phyloP scores from a whole-genome alignment of 2,797 vertebrate species.

The Cirrhinus molitorella region DNA sequence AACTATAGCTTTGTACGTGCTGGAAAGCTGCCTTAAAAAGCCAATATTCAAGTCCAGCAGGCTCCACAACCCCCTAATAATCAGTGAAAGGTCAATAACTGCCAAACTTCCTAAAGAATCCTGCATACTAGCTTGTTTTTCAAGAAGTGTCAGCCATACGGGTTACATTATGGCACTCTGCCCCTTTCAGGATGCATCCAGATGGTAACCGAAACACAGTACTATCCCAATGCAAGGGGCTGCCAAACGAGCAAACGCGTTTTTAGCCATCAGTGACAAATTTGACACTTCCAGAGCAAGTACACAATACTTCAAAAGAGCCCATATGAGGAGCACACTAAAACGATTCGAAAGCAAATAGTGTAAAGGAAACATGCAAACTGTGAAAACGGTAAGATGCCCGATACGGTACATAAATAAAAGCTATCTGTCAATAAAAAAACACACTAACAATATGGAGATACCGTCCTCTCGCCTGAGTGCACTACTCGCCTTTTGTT shows the following conservation, averaged over 20 bases:
- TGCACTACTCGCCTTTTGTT: slow-evolving; percentile 49
- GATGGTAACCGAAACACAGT: slow-evolving; percentile 4
- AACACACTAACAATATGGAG: slow-evolving; percentile 21
- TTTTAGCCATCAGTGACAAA: not conserved
- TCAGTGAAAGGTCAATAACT: not conserved
- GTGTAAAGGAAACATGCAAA: not conserved
- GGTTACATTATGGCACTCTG: not conserved
- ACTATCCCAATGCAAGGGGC: not conserved
- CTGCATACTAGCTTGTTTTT: slow-evolving; percentile 10
- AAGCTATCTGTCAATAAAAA: slow-evolving; percentile 23
- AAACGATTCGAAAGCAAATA: not conserved
- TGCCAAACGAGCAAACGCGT: not conserved
- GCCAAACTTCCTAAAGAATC: not conserved
- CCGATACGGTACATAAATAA: not conserved
- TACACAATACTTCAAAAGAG: not conserved
- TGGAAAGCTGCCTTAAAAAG: not conserved
- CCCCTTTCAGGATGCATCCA: not conserved
- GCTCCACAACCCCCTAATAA: not conserved
- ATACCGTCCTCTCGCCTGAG: slow-evolving; percentile 21
- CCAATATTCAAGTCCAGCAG: slow-evolving; percentile 7
- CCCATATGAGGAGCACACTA: no score
- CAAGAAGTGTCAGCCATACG: not conserved
- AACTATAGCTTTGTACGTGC: no score
- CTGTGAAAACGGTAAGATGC: not conserved
- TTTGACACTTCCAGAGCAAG: not conserved